These are phyloP conservation scores for Melanotaenia maccullochi DNA, from an alignment of 2,797 vertebrate species.

Conservation along the genomic window DNA sequence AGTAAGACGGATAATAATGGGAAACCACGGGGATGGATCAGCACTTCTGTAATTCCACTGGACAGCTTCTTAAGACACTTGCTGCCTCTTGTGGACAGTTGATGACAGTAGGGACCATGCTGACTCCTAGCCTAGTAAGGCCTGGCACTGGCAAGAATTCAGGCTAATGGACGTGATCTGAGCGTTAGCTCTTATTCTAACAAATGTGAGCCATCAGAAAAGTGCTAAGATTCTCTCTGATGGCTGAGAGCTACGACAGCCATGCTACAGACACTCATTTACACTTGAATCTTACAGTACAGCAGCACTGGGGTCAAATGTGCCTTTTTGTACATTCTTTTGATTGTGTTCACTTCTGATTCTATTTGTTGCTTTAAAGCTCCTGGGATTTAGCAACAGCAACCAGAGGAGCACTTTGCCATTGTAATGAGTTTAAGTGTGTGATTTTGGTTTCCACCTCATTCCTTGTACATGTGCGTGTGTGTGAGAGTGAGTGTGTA, in stretches of 20 bases:
- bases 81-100: conserved; percentile 58
- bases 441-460: conserved; percentile 40
- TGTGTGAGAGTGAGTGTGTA: conserved; percentile 53
- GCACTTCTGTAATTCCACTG: conserved; percentile 82
- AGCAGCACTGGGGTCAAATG: conserved; percentile 99
- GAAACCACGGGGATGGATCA: conserved; percentile 37
- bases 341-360: conserved; percentile 76
- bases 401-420: conserved; percentile 86
- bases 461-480: conserved; percentile 14
- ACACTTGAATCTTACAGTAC: conserved; percentile 99
- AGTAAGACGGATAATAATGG: conserved; percentile 10
- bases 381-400: conserved; percentile 88
- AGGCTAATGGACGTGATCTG: conserved; percentile 50
- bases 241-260: conserved; percentile 89
- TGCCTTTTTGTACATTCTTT: conserved; percentile 99
- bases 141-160: conserved; percentile 32
- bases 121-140: conserved; percentile 45
- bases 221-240: conserved; percentile 61
- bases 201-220: conserved; percentile 37
- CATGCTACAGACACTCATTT: conserved; percentile 88
- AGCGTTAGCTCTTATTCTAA: conserved; percentile 52
- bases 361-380: conserved; percentile 93
- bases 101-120: conserved; percentile 50
- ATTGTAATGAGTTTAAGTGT: conserved; percentile 69
- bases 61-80: conserved; percentile 90